phyloP scores from a whole-genome alignment of 2,113 vertebrate genomes.

The Tichodroma muraria region DNA sequence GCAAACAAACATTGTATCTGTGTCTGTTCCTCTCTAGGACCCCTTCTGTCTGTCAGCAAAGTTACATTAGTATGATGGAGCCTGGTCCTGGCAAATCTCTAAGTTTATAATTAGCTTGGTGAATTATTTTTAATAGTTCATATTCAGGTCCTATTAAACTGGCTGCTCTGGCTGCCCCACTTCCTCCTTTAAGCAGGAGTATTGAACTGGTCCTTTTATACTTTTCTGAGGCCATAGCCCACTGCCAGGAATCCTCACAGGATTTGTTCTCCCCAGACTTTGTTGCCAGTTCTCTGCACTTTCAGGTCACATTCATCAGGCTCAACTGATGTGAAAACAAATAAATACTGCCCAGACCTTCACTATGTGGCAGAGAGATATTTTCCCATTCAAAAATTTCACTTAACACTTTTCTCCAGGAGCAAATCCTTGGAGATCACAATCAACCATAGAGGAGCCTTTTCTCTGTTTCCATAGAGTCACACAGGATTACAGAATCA shows the following conservation, averaged over 20 bases:
- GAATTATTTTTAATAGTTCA: not conserved
- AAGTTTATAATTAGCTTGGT: not conserved
- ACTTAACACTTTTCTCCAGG: not conserved
- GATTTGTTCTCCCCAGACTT: not conserved
- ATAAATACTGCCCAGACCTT: not conserved
- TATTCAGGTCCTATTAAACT: not conserved
- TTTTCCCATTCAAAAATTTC: not conserved
- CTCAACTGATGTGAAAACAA: not conserved
- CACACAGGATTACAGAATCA: not conserved
- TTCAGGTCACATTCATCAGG: not conserved
- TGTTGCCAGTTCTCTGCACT: not conserved
- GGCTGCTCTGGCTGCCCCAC: not conserved
- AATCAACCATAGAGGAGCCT: not conserved
- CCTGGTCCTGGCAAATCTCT: not conserved
- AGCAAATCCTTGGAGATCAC: not conserved
- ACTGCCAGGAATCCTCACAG: not conserved
- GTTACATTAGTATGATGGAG: rapidly evolving
- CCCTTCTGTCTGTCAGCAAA: not conserved
- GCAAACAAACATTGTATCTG: rapidly evolving
- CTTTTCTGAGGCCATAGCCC: not conserved
- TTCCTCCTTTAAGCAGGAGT: not conserved
- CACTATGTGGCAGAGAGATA: not conserved
- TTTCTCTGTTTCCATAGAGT: not conserved
- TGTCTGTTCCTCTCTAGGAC: not conserved
- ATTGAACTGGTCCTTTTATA: not conserved